Evolutionary conservation across 2,888 invertebrate genomes (phyloP).

Genomic region (Dasypolia templi): DNA sequence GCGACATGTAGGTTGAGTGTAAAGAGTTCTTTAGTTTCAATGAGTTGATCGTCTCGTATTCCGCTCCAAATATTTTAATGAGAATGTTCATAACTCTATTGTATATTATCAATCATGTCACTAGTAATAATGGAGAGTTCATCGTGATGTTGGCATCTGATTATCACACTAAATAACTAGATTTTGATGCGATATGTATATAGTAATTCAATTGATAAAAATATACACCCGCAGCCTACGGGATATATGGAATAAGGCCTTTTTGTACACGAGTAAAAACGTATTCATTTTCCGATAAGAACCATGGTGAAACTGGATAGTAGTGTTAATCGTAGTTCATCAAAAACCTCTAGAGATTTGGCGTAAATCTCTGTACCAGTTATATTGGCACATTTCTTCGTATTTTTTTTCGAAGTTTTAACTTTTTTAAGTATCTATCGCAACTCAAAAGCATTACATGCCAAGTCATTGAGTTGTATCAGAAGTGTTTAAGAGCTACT

Average conservation of each 20-base stretch:
- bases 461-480: conserved; percentile 18
- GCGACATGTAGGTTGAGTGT: conserved; percentile 17
- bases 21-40: conserved; percentile 44
- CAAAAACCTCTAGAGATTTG: background rate
- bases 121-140: conserved; percentile 33
- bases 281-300: background rate
- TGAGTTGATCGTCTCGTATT: conserved; percentile 21
- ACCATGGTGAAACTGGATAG: background rate
- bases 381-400: background rate
- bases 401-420: background rate
- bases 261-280: background rate
- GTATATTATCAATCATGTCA: conserved; percentile 57
- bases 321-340: background rate
- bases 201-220: background rate
- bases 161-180: conserved; percentile 31
- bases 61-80: conserved; percentile 45
- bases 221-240: background rate
- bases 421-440: background rate
- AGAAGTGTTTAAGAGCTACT: conserved; percentile 46
- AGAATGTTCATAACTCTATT: conserved; percentile 23
- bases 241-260: background rate
- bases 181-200: background rate
- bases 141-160: conserved; percentile 47
- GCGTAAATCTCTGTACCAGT: background rate
- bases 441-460: conserved; percentile 8